These are phyloP conservation scores for Zaprionus ornatus DNA, from an alignment of 1,140 invertebrate genomes.

Conservation along the genomic window DNA sequence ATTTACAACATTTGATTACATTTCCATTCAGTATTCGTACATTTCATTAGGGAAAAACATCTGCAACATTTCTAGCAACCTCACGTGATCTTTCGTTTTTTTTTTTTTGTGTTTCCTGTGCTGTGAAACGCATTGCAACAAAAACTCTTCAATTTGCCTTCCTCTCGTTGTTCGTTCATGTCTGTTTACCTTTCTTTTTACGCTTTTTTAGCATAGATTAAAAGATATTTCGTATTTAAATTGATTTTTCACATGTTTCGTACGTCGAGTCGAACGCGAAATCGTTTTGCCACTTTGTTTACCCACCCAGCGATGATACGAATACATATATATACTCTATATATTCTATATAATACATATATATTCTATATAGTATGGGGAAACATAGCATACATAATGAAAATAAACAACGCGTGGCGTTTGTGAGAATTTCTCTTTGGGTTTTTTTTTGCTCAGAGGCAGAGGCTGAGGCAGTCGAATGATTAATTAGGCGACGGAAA, in stretches of 20 bases:
- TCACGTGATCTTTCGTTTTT: constrained; percentile 39
- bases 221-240: constrained; percentile 48
- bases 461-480: constrained; percentile 42
- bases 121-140: constrained; percentile 34
- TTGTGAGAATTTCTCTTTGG: constrained; percentile 34
- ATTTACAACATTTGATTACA: constrained; percentile 13
- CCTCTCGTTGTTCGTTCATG: constrained; percentile 10
- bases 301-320: constrained; percentile 29
- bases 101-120: constrained; percentile 33
- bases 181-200: constrained; percentile 32
- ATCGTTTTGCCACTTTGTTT: constrained; percentile 62
- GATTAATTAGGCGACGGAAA: constrained; percentile 41
- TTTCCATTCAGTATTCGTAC: constrained; percentile 19
- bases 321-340: not conserved
- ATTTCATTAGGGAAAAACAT: not conserved
- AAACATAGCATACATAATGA: constrained; percentile 1
- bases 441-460: constrained; percentile 7
- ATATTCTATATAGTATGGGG: not conserved
- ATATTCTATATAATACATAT: not conserved
- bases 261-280: constrained; percentile 49
- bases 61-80: constrained; percentile 17
- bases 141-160: constrained; percentile 23
- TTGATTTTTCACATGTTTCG: constrained; percentile 74
- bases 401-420: constrained; percentile 37
- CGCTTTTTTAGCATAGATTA: constrained; percentile 42